Percentiles rank a stretch among this genome's conserved stretches.
These are phyloP conservation scores for Philypnodon macrostomus DNA, from an alignment of 2,797 vertebrate genomes.

Conservation along the genomic window DNA sequence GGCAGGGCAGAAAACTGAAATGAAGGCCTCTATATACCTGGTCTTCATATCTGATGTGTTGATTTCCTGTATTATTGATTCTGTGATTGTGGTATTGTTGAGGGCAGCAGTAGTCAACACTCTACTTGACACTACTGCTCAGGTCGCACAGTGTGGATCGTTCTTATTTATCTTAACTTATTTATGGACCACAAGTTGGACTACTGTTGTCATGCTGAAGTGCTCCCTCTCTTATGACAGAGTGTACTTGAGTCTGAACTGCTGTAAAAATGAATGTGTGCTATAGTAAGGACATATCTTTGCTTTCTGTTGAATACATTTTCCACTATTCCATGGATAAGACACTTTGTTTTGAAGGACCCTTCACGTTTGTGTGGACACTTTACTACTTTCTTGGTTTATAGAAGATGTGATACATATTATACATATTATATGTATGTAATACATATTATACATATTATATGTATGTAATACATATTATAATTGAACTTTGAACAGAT, in stretches of 20 bases:
- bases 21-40: slow-evolving; percentile 34
- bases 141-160: slow-evolving; percentile 55
- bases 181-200: slow-evolving; percentile 83
- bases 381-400: slow-evolving; percentile 59
- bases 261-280: slow-evolving; percentile 75
- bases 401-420: slow-evolving; percentile 70
- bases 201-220: slow-evolving; percentile 73
- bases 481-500: slow-evolving; percentile 71
- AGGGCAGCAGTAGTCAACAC: background rate
- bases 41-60: slow-evolving; percentile 68
- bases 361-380: slow-evolving; percentile 54
- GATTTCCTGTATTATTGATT: slow-evolving; percentile 82
- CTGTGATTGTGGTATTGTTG: slow-evolving; percentile 83
- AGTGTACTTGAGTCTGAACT: slow-evolving; percentile 80
- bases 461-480: slow-evolving; percentile 76
- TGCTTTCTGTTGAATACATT: slow-evolving; percentile 66
- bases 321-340: slow-evolving; percentile 61
- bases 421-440: no score
- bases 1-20: background rate
- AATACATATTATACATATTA: no score
- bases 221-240: slow-evolving; percentile 64
- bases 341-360: slow-evolving; percentile 54
- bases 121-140: slow-evolving; percentile 28
- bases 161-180: slow-evolving; percentile 82
- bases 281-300: slow-evolving; percentile 71